Base-by-base conservation (phyloP, 1,140 invertebrate genomes). In the Aphidius gifuensis region DNA sequence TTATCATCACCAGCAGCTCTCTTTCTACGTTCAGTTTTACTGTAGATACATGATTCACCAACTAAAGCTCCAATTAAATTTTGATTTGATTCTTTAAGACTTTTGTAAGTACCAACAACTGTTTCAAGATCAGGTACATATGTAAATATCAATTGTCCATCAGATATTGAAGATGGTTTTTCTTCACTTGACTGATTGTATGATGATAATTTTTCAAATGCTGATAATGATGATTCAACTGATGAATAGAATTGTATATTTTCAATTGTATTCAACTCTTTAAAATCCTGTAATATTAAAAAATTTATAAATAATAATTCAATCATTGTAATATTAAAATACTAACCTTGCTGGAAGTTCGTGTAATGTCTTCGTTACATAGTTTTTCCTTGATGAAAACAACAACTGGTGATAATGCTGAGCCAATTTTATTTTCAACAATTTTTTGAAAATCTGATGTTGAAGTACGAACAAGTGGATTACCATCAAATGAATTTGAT, bases 291-390 rank as follows among this genome's bases (percentile, higher is more conserved):
- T 8, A 16, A 16, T 46, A 48, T 57, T 57, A 64, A 38, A 59
- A 49, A 23, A 57, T 47, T 60, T 11, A 21, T 9, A 58, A 56
- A 5, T 62, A 21, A 45, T 47, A 42, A 46, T 48, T 16, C 51
- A 16, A 61, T 43, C 42, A 57, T 42, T 49, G 21, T 49, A 6
- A 9, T 16, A 49, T 49, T 49, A n/a, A 16, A 11, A 48, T 11
- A 61, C 43, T 66, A 58, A 80, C 76, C 71, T 77, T 62, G 42
- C 62, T 71, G 43, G 78, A 67, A 32, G 2, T 32, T 32, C 71
- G 65, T 0, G 60, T 71, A 39, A 81, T 55, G 64, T 81, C 77
- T 40, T 81, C 79, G 5, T 66, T 45, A 47, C 78, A 80, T 0
- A 80, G 62, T 60, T 73, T 74, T 3, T 75, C 67, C 57, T 63